A percentile compares a stretch with the other conserved stretches of the same genome.
Evolutionary conservation across 2,113 vertebrate species (phyloP).

Genomic region (Pogona vitticeps): DNA sequence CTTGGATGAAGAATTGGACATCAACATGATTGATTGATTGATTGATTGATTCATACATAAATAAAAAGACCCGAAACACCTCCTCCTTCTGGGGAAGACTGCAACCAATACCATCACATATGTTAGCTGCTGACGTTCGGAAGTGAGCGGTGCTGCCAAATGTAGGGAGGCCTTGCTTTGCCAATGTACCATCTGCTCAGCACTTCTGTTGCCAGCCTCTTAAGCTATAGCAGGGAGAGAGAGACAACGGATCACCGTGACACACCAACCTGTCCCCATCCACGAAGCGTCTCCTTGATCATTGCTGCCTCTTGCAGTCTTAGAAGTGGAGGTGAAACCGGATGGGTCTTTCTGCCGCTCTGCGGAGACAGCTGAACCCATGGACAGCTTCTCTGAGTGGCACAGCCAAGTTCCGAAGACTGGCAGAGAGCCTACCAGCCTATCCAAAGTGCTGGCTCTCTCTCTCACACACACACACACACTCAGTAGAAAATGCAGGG

Average conservation of each 20-base stretch:
- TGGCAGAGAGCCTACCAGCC: not conserved
- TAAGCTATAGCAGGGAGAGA: constrained; percentile 2
- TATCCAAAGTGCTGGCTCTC: not conserved
- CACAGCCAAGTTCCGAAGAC: not conserved
- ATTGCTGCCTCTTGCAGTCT: constrained; percentile 27
- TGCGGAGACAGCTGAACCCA: constrained; percentile 30
- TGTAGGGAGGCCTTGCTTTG: constrained; percentile 18
- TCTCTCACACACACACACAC: not conserved
- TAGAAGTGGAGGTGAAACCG: constrained; percentile 34
- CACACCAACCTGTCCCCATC: constrained; percentile 32
- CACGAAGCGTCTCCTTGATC: constrained; percentile 44
- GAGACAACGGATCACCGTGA: constrained; percentile 49
- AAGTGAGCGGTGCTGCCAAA: not conserved
- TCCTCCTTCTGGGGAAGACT: constrained; percentile 13
- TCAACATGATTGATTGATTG: constrained; percentile 8
- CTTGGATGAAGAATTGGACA: not conserved
- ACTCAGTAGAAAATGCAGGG: not conserved
- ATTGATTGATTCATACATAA: too few relatives aligned
- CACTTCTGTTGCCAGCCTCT: constrained; percentile 39
- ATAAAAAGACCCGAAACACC: not conserved
- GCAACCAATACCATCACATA: not conserved
- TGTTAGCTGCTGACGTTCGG: constrained; percentile 23
- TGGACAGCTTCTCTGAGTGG: not conserved
- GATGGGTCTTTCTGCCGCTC: constrained; percentile 13
- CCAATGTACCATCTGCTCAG: constrained; percentile 11